These are phyloP conservation scores for Drosophila colorata DNA, from an alignment of 2,888 invertebrate genomes.

Conservation along the genomic window DNA sequence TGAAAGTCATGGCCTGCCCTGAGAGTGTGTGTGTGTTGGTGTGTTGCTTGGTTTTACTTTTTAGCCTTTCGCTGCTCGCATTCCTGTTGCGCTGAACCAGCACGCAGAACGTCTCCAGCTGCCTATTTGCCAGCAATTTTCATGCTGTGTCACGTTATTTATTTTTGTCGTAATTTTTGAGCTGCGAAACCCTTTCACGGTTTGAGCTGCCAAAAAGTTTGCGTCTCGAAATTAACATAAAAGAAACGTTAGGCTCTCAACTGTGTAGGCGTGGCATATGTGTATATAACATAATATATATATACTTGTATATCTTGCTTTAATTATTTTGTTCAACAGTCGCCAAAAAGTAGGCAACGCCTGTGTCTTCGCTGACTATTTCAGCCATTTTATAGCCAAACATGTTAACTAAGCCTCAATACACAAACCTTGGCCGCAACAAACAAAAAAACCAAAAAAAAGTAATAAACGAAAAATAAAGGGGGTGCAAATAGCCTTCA, in stretches of 20 bases:
- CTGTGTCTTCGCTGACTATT: constrained; percentile 17
- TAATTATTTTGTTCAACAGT: constrained; percentile 65
- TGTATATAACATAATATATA: constrained; percentile 1
- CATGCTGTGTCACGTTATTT: constrained; percentile 80
- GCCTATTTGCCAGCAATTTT: constrained; percentile 58
- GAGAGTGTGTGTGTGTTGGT: constrained; percentile 9
- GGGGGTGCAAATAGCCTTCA: constrained; percentile 12
- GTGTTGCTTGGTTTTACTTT: constrained; percentile 50
- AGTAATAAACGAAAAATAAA: constrained; percentile 5
- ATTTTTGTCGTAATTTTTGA: constrained; percentile 60
- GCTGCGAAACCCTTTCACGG: constrained; percentile 50
- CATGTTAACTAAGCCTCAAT: constrained; percentile 56
- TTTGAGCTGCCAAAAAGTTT: constrained; percentile 43
- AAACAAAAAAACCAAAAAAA: constrained; percentile 17
- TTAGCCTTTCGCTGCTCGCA: constrained; percentile 54
- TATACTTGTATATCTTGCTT: constrained; percentile 23
- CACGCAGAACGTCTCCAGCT: constrained; percentile 32
- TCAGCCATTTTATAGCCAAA: constrained; percentile 43
- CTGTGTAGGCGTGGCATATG: constrained; percentile 45
- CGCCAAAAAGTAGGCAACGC: constrained; percentile 23
- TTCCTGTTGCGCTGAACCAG: constrained; percentile 54
- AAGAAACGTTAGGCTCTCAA: constrained; percentile 45
- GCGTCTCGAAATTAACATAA: constrained; percentile 67
- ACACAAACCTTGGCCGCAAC: constrained; percentile 33
- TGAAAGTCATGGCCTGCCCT: constrained; percentile 59